Evolutionary conservation across 2,888 invertebrate species (phyloP), one percentile per base, ranked within the genome.

Genomic region (Hypercompe scribonia): DNA sequence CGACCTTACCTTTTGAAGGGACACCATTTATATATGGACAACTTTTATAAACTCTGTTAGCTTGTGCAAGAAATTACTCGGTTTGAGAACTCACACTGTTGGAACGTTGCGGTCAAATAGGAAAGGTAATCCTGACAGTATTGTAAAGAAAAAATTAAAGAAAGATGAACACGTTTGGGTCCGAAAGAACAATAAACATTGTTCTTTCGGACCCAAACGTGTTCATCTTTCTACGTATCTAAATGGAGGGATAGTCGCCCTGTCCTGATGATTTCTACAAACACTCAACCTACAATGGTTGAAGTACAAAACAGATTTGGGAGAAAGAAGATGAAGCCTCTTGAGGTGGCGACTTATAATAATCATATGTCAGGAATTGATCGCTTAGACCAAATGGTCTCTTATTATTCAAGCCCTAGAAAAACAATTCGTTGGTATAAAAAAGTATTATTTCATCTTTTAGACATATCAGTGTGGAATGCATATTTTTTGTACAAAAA

Each of bases 181-280:
- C n/a, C n/a, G n/a, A 13, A n/a, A 67, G 3, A 73, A 73, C 24
- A 63, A 70, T 42, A 70, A 70, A 39, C 70, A n/a, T n/a, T n/a
- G n/a, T n/a, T n/a, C n/a, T n/a, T n/a, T n/a, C n/a, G n/a, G n/a
- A n/a, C n/a, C n/a, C n/a, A n/a, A n/a, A n/a, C n/a, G n/a, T n/a
- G n/a, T n/a, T n/a, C n/a, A n/a, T n/a, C n/a, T n/a, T n/a, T 73
- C 3, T 73, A 73, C 21, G 70, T 70, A 0, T 50, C 50, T 4
- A 73, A 70, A 31, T 73, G 73, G 73, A 24, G 3, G 1, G 73
- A 73, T n/a, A 73, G 67, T n/a, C 21, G 73, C 13, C 67, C 70
- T 13, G 73, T 73, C 34, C 2, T 39, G 0, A 73, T 73, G 70
- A 39, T 73, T 2, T 67, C 66, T 13, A 70, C n/a, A n/a, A n/a